These are phyloP conservation scores for Plutella xylostella DNA, from an alignment of 2,888 invertebrate genomes.

Conservation along the genomic window DNA sequence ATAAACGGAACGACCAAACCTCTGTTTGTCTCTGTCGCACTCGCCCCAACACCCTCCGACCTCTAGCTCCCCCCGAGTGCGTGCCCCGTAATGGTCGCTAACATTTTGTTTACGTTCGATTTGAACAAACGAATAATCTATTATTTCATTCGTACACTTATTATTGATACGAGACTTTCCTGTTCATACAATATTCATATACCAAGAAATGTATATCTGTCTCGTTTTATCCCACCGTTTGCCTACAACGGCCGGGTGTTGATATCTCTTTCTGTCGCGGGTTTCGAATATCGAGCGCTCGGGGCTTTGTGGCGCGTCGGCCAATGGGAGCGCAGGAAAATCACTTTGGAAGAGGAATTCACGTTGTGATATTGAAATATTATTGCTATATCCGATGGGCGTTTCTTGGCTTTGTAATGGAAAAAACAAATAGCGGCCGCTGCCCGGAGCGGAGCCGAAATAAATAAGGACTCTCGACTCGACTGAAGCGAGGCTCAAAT, in stretches of 20 bases:
- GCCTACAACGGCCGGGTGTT: neutral
- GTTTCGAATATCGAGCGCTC: constrained; percentile 41
- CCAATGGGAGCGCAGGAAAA: constrained; percentile 49
- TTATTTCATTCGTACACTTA: constrained; percentile 69
- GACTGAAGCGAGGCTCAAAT: constrained; percentile 41
- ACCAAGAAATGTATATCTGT: constrained; percentile 30
- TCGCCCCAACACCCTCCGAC: constrained; percentile 16
- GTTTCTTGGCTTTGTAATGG: constrained; percentile 59
- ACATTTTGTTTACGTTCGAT: constrained; percentile 68
- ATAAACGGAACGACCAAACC: constrained; percentile 25
- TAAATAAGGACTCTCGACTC: constrained; percentile 56
- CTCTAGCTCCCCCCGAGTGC: constrained; percentile 29
- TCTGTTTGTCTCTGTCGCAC: constrained; percentile 34
- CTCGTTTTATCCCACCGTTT: constrained; percentile 26
- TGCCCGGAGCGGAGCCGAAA: constrained; percentile 26
- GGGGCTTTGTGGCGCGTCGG: constrained; percentile 19
- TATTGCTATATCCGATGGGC: constrained; percentile 54
- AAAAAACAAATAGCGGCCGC: constrained; percentile 53
- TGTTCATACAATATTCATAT: constrained; percentile 58
- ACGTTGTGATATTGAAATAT: constrained; percentile 57
- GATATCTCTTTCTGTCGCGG: constrained; percentile 30
- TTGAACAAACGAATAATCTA: constrained; percentile 70
- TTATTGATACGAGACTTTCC: constrained; percentile 63
- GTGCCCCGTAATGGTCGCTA: constrained; percentile 61
- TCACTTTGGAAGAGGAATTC: constrained; percentile 42